Percentiles rank a stretch among this genome's conserved stretches.
Conservation (phyloP, 2,888 invertebrate genomes). For the Lordiphosa fenestrarum region DNA sequence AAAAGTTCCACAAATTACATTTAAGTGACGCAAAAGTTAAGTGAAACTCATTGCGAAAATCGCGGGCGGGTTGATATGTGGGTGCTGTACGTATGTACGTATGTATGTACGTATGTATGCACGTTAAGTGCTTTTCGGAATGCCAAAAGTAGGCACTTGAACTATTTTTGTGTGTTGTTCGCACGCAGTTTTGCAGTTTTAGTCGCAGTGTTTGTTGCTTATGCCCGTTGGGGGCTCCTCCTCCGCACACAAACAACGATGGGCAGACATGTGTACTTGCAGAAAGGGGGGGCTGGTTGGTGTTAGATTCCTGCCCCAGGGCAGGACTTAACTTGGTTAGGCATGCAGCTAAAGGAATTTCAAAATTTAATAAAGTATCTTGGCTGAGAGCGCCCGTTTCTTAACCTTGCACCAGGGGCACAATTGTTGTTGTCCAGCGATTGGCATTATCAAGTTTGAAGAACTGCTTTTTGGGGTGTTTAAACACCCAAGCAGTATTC, state of each 20-base stretch:
- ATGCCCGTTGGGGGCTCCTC: background rate
- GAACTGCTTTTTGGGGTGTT: no score
- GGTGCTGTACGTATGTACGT: background rate
- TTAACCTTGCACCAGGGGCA: no score
- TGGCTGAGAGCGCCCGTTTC: no score
- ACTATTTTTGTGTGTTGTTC: constrained; percentile 31
- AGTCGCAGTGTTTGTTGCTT: constrained; percentile 11
- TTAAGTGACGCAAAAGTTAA: constrained; percentile 63
- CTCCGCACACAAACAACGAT: background rate
- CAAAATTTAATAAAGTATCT: no score
- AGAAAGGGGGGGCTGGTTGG: no score
- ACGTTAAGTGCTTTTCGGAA: constrained; percentile 33
- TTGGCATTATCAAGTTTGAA: no score
- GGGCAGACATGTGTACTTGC: background rate
- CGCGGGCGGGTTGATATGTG: constrained; percentile 21
- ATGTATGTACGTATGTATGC: background rate
- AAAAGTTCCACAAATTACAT: constrained; percentile 63
- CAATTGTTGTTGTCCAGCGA: no score
- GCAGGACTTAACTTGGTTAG: no score
- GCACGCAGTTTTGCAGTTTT: constrained; percentile 11
- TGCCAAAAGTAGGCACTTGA: constrained; percentile 41
- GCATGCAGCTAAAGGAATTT: no score
- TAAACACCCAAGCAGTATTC: no score
- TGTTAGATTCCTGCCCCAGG: no score
- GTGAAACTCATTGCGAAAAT: constrained; percentile 59